A percentile compares a stretch with the other conserved stretches of the same genome.
phyloP scores from a whole-genome alignment of 2,113 vertebrate species.

The Bothrops jararaca region DNA sequence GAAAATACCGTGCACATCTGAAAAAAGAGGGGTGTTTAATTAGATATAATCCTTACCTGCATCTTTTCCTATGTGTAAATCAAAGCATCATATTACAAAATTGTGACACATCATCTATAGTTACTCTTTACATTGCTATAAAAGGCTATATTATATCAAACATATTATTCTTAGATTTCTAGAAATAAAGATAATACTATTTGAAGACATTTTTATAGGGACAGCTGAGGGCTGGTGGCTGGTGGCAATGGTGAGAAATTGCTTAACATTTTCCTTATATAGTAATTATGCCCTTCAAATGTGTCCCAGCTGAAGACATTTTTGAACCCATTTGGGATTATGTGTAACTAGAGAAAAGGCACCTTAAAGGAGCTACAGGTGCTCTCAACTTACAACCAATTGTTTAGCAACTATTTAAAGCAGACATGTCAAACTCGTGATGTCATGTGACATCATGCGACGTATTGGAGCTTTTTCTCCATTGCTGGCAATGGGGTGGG shows the following conservation, averaged over 20 bases:
- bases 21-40: neutral
- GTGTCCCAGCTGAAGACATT: neutral
- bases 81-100: neutral
- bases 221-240: neutral
- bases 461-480: too few relatives aligned
- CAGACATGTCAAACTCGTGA: too few relatives aligned
- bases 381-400: neutral
- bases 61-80: neutral
- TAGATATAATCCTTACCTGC: neutral
- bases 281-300: neutral
- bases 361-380: neutral
- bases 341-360: neutral
- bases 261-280: neutral
- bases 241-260: neutral
- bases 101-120: neutral
- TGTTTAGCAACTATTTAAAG: neutral
- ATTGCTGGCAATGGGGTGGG: too few relatives aligned
- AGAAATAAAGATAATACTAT: neutral
- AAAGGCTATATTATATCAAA: neutral
- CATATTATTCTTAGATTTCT: neutral
- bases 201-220: neutral
- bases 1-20: neutral
- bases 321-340: neutral
- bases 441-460: too few relatives aligned
- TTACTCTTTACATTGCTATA: neutral